These are phyloP conservation scores for Xylophagus ater DNA, from an alignment of 2,888 invertebrate species.

Conservation along the genomic window DNA sequence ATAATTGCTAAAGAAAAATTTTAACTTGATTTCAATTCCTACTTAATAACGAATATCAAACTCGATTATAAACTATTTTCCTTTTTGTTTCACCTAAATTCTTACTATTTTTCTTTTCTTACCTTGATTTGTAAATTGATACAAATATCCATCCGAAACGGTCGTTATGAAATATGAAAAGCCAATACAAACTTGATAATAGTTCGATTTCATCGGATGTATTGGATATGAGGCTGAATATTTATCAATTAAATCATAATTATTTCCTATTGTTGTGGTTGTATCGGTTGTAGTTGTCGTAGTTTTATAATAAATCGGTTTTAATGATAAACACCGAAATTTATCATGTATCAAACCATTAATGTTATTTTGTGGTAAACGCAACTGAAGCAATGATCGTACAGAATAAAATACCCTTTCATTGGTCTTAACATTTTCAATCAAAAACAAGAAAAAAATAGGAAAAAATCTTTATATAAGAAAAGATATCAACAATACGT, in stretches of 20 bases:
- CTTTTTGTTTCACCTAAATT: neutral
- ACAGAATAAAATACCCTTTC: conserved; percentile 12
- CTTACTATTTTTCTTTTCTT: conserved; percentile 10
- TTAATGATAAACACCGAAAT: conserved; percentile 34
- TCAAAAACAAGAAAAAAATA: too few relatives aligned
- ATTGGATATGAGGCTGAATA: conserved; percentile 22
- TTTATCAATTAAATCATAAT: conserved; percentile 22
- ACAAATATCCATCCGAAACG: conserved; percentile 59
- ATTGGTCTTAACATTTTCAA: too few relatives aligned
- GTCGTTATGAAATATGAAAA: conserved; percentile 53
- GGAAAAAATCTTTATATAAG: too few relatives aligned
- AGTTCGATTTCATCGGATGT: conserved; percentile 41
- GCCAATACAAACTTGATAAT: conserved; percentile 46
- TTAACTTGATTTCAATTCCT: too few relatives aligned
- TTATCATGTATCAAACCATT: conserved; percentile 23
- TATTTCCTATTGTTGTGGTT: conserved; percentile 24
- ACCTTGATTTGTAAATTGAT: conserved; percentile 49
- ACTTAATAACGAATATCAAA: too few relatives aligned
- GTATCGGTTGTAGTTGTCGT: conserved; percentile 26
- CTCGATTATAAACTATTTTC: too few relatives aligned
- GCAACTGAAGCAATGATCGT: conserved; percentile 11
- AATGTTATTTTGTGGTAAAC: neutral
- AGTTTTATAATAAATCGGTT: conserved; percentile 32
- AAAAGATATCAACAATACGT: too few relatives aligned
- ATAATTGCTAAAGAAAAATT: too few relatives aligned